Evolutionary conservation across 2,113 vertebrate genomes (phyloP), one percentile per base, ranked within the genome.

Genomic region (Anhinga anhinga): DNA sequence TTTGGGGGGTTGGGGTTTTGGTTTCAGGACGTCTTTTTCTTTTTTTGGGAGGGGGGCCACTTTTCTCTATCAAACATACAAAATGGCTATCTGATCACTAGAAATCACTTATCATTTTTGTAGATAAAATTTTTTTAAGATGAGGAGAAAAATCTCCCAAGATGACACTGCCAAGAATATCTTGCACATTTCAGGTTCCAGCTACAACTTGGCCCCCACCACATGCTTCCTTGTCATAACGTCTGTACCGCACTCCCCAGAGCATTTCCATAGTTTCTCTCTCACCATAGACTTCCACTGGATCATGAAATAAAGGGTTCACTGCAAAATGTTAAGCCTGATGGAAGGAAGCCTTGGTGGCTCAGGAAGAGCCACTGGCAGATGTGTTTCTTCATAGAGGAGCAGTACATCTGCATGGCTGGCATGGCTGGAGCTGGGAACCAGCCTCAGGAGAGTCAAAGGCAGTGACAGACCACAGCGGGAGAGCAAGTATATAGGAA

Each of bases 121-220:
- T 16, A 77, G 36, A 26, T 5, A 40, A 23, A 2, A 22, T 67
- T 32, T 61, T 80, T 3, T 52, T 77, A 36, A 66, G 15, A 36
- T 21, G 5, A 71, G 63, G 17, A 63, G 13, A 45, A 90, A 79
- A 78, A 53, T 50, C 19, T 81, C 30, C 13, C 25, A 34, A 40
- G 32, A 49, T 45, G 55, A 32, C 21, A 55, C 25, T n/a, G 38
- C 9, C 27, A 78, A 65, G 50, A 53, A 30, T 44, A 82, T 13
- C 34, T 44, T 26, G 10, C 36, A 45, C 5, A 2, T 50, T 77
- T 74, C 38, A 76, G 5, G 7, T 82, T 71, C 17, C n/a, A 67
- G 38, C 0, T 11, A 22, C 15, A 67, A 6, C 0, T 1, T 50
- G 16, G 11, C 9, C 2, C 26, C 50, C 3, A 34, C 21, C 18